Evolutionary conservation across 2,797 vertebrate species (phyloP).

Genomic region (Falco peregrinus): DNA sequence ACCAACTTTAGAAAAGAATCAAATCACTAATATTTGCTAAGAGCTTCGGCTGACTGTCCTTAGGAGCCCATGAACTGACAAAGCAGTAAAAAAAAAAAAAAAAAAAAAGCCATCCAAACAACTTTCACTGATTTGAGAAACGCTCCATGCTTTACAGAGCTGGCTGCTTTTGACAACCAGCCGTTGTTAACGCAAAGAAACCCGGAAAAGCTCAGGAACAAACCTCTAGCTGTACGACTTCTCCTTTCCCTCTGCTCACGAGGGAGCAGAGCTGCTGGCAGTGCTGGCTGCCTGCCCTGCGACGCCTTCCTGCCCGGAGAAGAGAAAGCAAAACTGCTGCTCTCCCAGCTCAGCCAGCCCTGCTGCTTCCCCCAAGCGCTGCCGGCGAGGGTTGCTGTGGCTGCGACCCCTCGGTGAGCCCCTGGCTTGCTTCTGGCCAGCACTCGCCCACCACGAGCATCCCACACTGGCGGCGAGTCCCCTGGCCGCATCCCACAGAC

Average conservation of each 20-base stretch:
- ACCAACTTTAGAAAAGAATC: neutral
- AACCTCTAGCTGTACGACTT: neutral
- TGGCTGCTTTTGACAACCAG: neutral
- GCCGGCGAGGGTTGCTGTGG: neutral
- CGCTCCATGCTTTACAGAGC: rapidly evolving
- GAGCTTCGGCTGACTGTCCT: neutral
- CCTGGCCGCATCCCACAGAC: neutral
- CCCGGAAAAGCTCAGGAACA: neutral
- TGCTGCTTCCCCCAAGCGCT: neutral
- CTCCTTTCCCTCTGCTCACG: neutral
- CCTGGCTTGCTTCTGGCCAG: neutral
- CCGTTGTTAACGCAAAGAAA: neutral
- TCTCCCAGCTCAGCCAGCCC: neutral
- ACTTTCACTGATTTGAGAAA: neutral
- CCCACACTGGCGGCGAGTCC: rapidly evolving
- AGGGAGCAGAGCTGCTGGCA: rapidly evolving
- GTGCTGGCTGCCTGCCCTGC: neutral
- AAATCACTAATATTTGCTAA: neutral
- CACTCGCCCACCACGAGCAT: rapidly evolving
- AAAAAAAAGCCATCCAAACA: neutral
- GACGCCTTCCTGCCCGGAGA: rapidly evolving
- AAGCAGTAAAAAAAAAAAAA: neutral
- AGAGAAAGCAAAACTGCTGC: slow-evolving; percentile 2
- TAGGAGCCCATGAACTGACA: neutral
- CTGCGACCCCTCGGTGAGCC: rapidly evolving